Evolutionary conservation across 2,888 invertebrate species (phyloP).

Genomic region (Synanthedon andrenaeformis): DNA sequence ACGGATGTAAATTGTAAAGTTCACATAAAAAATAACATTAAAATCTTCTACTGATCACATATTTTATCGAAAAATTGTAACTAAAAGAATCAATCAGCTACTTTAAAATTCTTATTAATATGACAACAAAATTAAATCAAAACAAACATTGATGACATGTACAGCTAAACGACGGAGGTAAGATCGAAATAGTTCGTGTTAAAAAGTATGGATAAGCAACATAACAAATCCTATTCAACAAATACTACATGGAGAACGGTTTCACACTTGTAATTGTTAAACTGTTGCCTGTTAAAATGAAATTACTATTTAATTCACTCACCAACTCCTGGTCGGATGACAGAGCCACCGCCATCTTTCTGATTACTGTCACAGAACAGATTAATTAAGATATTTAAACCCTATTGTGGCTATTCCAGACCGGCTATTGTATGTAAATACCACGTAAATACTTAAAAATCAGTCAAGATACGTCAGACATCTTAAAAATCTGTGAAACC

Average conservation of each 20-base stretch:
- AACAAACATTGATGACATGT: conserved; percentile 67
- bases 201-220: neutral
- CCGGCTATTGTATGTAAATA: too few relatives aligned
- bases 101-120: neutral
- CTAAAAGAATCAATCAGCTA: neutral
- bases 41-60: too few relatives aligned
- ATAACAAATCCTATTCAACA: neutral
- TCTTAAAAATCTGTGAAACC: too few relatives aligned
- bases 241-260: neutral
- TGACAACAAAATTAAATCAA: conserved; percentile 37
- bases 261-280: neutral
- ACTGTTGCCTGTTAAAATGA: conserved; percentile 2
- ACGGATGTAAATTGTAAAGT: too few relatives aligned
- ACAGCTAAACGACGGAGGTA: conserved; percentile 33
- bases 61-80: too few relatives aligned
- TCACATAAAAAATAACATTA: too few relatives aligned
- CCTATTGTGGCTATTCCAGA: too few relatives aligned
- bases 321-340: conserved; percentile 84
- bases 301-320: conserved; percentile 43
- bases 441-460: too few relatives aligned
- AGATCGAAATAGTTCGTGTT: conserved; percentile 11
- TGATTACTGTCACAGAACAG: neutral
- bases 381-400: too few relatives aligned
- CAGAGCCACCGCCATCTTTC: conserved; percentile 77
- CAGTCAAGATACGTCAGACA: too few relatives aligned